phyloP scores from a whole-genome alignment of 2,888 invertebrate genomes.

The Cyclophora albipunctata region DNA sequence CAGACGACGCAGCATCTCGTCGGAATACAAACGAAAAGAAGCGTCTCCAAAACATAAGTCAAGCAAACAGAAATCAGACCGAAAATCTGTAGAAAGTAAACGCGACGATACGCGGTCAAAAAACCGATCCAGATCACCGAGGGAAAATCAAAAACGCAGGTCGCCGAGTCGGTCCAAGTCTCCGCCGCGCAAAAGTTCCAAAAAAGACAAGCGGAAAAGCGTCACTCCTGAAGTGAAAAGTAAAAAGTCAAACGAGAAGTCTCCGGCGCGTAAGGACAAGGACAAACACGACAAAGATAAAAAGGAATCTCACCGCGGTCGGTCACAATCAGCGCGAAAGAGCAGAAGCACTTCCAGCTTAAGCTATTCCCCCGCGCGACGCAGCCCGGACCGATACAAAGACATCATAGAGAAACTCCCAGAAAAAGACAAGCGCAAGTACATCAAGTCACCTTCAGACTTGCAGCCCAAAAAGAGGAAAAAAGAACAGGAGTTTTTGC shows the following conservation, averaged over 20 bases:
- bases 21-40: conserved; percentile 35
- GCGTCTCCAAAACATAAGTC: conserved; percentile 28
- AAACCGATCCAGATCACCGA: conserved; percentile 25
- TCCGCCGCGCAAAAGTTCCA: conserved; percentile 34
- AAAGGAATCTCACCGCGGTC: conserved; percentile 32
- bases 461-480: conserved; percentile 46
- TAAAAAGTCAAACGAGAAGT: conserved; percentile 36
- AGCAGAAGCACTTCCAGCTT: conserved; percentile 74
- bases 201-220: conserved; percentile 38
- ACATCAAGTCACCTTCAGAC: conserved; percentile 60
- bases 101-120: conserved; percentile 33
- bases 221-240: conserved; percentile 33
- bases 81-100: conserved; percentile 31
- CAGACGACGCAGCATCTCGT: conserved; percentile 38
- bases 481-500: conserved; percentile 38
- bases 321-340: conserved; percentile 44
- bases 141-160: conserved; percentile 7
- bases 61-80: conserved; percentile 25
- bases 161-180: conserved; percentile 44
- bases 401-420: conserved; percentile 77
- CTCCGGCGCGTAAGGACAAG: conserved; percentile 25
- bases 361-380: conserved; percentile 81
- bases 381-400: conserved; percentile 80
- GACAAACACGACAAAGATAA: conserved; percentile 31
- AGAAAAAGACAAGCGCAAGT: conserved; percentile 72